phyloP scores from a whole-genome alignment of 2,797 vertebrate genomes.

The Thalassophryne amazonica region DNA sequence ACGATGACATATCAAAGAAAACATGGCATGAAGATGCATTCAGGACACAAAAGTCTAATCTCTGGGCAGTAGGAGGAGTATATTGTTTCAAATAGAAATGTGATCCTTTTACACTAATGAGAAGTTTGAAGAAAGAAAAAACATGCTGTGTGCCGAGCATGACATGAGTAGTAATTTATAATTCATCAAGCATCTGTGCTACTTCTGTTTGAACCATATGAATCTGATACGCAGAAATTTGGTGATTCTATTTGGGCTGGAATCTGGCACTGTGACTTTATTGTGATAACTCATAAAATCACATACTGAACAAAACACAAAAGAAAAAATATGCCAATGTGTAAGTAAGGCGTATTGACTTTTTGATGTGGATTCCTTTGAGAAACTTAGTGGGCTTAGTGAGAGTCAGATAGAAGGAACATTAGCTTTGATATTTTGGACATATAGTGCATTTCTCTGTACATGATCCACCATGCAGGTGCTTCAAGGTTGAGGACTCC shows the following conservation, averaged over 20 bases:
- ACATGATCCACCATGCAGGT: no score
- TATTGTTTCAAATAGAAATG: conserved; percentile 19
- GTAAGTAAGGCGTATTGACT: no score
- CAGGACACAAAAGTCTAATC: conserved; percentile 9
- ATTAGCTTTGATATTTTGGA: no score
- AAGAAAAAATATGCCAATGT: no score
- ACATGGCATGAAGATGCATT: conserved; percentile 51
- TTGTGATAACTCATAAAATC: no score
- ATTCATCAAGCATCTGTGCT: conserved; percentile 11
- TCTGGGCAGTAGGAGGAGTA: conserved; percentile 4
- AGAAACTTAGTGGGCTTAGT: no score
- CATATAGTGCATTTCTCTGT: no score
- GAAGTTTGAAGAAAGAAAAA: not conserved
- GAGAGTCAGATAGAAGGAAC: no score
- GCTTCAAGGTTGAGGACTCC: no score
- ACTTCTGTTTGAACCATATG: not conserved
- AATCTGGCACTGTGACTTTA: no score
- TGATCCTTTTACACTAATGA: conserved; percentile 20
- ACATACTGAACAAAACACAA: no score
- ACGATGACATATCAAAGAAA: conserved; percentile 33
- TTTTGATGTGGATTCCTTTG: no score
- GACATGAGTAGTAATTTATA: conserved; percentile 11
- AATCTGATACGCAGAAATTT: conserved; percentile 1
- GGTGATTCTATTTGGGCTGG: not conserved
- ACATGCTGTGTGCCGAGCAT: conserved; percentile 9